Evolutionary conservation across 2,888 invertebrate species (phyloP), one percentile per base, ranked within the genome.

Genomic region (Erynnis tages): DNA sequence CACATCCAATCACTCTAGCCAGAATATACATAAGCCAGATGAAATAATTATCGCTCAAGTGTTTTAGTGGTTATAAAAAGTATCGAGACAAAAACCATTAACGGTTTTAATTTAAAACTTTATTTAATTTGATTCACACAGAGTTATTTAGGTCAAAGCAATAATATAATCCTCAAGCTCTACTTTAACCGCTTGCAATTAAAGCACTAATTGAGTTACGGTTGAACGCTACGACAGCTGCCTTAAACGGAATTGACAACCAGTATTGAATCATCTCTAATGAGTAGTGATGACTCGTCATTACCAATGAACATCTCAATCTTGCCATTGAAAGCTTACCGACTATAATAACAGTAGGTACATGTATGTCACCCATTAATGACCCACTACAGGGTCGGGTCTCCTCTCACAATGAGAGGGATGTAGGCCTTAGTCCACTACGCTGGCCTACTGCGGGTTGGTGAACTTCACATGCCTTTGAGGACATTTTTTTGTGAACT

Each of bases 161-260:
- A 41, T 41, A 41, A 29, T 40, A 48, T 16, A 48, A 48, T 23
- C 41, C 17, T 30, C 23, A 16, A 14, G 30, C 23, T 40, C 30
- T 40, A 29, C 40, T 40, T 48, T 48, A 48, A 48, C 49, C 49
- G 41, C 27, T 41, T 32, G 41, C 41, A 50, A 50, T 50, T 50
- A 43, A 43, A 50, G 34, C 34, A 43, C 49, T 50, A 50, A 50
- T 50, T 50, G 49, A 50, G 41, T 50, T 35, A 49, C 49, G 49
- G 32, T 27, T 17, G 41, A 43, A 43, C 41, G 41, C 41, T 50
- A 43, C 49, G 49, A 50, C 49, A 50, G 49, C 49, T 43, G 49
- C 49, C 41, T 43, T 50, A 41, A 49, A 43, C 49, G 49, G 49
- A 50, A 50, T 49, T 41, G 49, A 41, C 49, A 41, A 41, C 41